Base-by-base conservation (phyloP, 2,888 invertebrate genomes). In the Penaeus monodon region DNA sequence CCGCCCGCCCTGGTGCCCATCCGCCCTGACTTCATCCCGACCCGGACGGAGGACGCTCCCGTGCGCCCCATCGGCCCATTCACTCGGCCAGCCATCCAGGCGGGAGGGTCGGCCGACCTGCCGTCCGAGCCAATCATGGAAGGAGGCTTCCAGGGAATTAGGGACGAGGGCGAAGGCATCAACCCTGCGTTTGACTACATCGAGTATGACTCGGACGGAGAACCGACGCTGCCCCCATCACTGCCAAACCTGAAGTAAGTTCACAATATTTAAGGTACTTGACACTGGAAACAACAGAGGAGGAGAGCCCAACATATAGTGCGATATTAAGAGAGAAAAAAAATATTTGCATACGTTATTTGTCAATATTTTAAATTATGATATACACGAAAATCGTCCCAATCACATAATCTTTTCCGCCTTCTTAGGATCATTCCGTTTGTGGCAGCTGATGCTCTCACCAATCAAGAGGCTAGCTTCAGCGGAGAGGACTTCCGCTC, bases 381-480 rank as follows among this genome's bases (percentile, higher is more conserved):
- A 81, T 1, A 81, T n/a, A 27, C 33, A 80, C 10, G 7, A 81
- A 65, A 38, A 29, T 38, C 20, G 29, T n/a, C 49, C n/a, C n/a
- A 22, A 82, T 38, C 6, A n/a, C 33, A 70, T 70, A n/a, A 65
- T 84, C 22, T 44, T 70, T 63, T 63, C 49, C 64, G 24, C 27
- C 65, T 17, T 93, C 94, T 79, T 92, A 96, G 96, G 92, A 97
- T 97, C 82, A 97, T 97, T 91, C 96, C 97, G 14, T 97, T 97
- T 92, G 95, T 97, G 89, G 96, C 96, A 63, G 96, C 96, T 8
- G 97, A 97, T 92, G 97, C 97, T 2, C 94, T 97, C 24, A 94
- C 95, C 29, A 94, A 95, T 89, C 94, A 83, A 64, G 85, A 86
- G 63, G 27, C 65, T 44, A 64, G 68, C 79, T 82, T 87, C 74